Base-by-base conservation (phyloP, 2,888 invertebrate genomes). In the Tridacna gigas region DNA sequence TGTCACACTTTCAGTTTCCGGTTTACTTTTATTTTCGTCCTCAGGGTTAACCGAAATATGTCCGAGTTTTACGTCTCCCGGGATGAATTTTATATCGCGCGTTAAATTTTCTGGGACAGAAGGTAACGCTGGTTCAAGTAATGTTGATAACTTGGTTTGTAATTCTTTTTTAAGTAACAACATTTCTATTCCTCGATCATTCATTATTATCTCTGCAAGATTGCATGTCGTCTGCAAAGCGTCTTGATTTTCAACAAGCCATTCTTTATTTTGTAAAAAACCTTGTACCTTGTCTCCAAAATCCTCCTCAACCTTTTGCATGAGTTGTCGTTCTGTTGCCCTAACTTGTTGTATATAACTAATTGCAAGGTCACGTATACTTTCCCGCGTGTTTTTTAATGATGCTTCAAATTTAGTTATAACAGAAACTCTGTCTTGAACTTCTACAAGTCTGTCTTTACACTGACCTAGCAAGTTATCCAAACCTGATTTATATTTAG, bases 171-270 rank as follows among this genome's bases (percentile, higher is more conserved):
- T 93, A 15, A 94, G 82, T 7, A 95, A 89, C 48, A 95, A 87
- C 86, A 95, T 92, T 86, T 94, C 95, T 22, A 95, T 92, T 20
- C 93, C 92, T 79, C 92, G 92, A 78, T 94, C 94, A 77, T 93
- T 92, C 88, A 94, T 89, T 45, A 94, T 92, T 47, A 94, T 91
- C 76, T 94, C 93, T 1, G 94, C 93, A 47, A 94, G 80, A 78
- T 92, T 91, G 80, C 92, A 92, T 0, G 94, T 93, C 69, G 89
- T 93, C 82, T 93, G 90, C 37, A 94, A 85, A 60, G 89, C 92
- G 45, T 93, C 93, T 37, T 92, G 81, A 73, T 90, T 93, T 78
- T 93, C 93, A 77, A 92, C 91, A 25, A 94, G 83, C 85, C 88
- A 89, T 47, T 92, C 89, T 84, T 93, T 93, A 74, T 92, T 91